These are phyloP conservation scores for Patiria miniata DNA, from an alignment of 35 echinoderm and acorn worm species.

Conservation along the genomic window DNA sequence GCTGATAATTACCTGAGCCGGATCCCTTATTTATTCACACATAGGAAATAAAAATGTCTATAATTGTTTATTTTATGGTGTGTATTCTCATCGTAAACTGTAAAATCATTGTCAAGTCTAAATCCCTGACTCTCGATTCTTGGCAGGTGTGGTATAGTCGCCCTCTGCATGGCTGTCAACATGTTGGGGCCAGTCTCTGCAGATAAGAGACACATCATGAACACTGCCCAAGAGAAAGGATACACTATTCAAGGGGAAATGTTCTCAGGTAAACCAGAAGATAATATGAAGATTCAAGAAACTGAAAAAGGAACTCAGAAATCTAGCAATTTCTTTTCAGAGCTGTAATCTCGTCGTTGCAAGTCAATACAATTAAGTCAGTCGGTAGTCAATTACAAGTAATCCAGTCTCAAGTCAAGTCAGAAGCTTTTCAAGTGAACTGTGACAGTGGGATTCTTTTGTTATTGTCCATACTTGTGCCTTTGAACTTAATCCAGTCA, in stretches of 20 bases:
- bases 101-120: not conserved
- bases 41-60: too few relatives aligned
- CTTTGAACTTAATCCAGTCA: too few relatives aligned
- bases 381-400: too few relatives aligned
- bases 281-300: not conserved
- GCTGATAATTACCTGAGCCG: too few relatives aligned
- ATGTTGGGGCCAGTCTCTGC: slow-evolving; percentile 31
- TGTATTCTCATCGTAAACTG: not conserved
- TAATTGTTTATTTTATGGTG: too few relatives aligned
- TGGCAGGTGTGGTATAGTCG: slow-evolving; percentile 55
- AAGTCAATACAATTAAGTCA: not conserved
- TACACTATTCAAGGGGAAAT: slow-evolving; percentile 68
- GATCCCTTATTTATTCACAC: too few relatives aligned
- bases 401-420: too few relatives aligned
- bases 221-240: slow-evolving; percentile 34
- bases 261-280: slow-evolving; percentile 49
- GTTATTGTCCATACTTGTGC: not conserved
- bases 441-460: too few relatives aligned
- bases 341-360: too few relatives aligned
- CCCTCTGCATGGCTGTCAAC: slow-evolving; percentile 47
- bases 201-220: slow-evolving; percentile 7
- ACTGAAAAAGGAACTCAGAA: not conserved
- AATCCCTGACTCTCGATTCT: not conserved
- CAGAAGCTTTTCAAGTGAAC: not conserved
- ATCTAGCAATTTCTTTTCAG: not conserved